Evolutionary conservation across 2,797 vertebrate species (phyloP), one percentile per base, ranked within the genome.

Genomic region (Aldrovandia affinis): DNA sequence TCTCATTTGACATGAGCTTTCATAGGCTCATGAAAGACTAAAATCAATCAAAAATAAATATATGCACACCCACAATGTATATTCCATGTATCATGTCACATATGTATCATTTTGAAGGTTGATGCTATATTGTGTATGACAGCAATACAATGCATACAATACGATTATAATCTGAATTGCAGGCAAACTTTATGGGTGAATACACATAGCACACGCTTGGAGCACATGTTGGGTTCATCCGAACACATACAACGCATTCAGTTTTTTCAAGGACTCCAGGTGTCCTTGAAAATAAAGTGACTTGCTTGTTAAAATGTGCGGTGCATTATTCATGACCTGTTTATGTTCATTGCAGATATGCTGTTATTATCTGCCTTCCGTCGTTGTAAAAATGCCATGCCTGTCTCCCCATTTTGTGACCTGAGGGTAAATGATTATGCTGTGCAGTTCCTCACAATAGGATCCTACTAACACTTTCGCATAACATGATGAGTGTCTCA

Each of bases 401-500:
- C 70, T 44, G 70, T 42, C 70, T 75, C 39, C 39, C 25, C 18
- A 9, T 42, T 20, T 75, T 44, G 70, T 75, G 70, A 75, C 70
- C 70, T 75, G 10, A 42, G 70, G 70, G 70, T 44, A 75, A 44
- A 75, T 75, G 22, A 75, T 75, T 75, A 44, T 75, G 39, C 25
- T n/a, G 20, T 22, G 39, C 39, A 75, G 39, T 75, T 42, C 39
- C 39, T 75, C 36, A 42, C 70, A 75, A 75, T 44, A 75, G 70
- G 70, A 75, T 44, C 39, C 70, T 10, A 75, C 39, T 75, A 42
- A 70, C 30, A 4, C 65, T 39, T 65, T 12, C 47, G 55, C 55
- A 57, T 44, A 42, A 42, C 18, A 7, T 2, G 5, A 42, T 15
- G 70, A n/a, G 3, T 44, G 70, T 75, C 20, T 22, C 70, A 36